A percentile compares a stretch with the other conserved stretches of the same genome.
These are phyloP conservation scores for Chionoecetes opilio DNA, from an alignment of 1,140 invertebrate species.

Conservation along the genomic window DNA sequence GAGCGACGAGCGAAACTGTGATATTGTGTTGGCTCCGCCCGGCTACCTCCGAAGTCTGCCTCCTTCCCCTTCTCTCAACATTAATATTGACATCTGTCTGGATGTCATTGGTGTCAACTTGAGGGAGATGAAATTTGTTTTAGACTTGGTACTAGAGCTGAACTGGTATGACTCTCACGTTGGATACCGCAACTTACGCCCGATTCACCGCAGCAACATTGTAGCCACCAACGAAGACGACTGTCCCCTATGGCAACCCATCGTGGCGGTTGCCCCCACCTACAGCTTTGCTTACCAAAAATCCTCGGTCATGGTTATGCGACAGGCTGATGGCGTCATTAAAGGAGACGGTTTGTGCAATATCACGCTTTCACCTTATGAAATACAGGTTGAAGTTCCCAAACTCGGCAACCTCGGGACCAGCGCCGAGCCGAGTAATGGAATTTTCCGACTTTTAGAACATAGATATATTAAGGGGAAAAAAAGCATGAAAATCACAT, in stretches of 20 bases:
- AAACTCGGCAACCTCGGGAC: no score
- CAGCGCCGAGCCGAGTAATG: no score
- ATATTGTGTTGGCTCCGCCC: not conserved
- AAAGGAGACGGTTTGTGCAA: conserved; percentile 43
- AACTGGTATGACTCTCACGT: conserved; percentile 43
- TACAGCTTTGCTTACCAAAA: conserved; percentile 45
- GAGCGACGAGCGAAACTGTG: conserved; percentile 64
- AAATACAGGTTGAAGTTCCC: no score
- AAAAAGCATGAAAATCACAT: no score
- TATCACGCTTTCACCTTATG: not conserved
- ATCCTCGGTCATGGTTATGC: conserved; percentile 32
- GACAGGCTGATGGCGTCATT: not conserved
- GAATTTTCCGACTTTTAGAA: no score
- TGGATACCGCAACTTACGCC: conserved; percentile 38
- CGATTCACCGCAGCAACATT: not conserved
- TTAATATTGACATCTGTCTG: not conserved
- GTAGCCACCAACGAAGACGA: not conserved
- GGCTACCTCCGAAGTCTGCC: conserved; percentile 34
- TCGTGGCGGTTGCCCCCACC: not conserved
- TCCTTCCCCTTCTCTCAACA: conserved; percentile 36
- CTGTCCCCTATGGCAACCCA: conserved; percentile 51
- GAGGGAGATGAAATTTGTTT: not conserved
- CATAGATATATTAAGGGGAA: no score
- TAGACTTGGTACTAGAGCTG: conserved; percentile 37
- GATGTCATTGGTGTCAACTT: conserved; percentile 54